Base-by-base conservation (phyloP, 2,888 invertebrate genomes). In the Gonocerus acuteangulatus region DNA sequence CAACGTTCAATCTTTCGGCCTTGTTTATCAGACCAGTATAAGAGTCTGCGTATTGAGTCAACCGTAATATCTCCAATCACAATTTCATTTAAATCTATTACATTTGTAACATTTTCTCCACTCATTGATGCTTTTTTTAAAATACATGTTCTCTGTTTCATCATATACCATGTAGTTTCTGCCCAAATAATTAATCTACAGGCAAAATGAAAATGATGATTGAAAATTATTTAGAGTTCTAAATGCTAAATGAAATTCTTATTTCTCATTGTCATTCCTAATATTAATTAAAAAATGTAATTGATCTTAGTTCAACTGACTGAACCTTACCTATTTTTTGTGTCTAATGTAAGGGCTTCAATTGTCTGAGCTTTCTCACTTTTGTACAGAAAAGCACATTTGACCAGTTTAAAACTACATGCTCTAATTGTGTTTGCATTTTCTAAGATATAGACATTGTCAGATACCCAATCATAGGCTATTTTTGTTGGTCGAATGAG, bases 1-100 rank as follows among this genome's bases (percentile, higher is more conserved):
- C 45, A 57, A 23, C 75, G 72, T 67, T 80, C 78, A 22, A 85
- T 76, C 1, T 75, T 73, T 48, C 78, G 77, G 2, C 74, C 70
- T 66, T 80, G 78, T 60, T 80, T 79, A 72, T 93, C 90, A 0
- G 84, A 81, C 76, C 87, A 90, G 71, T 89, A 96, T 3, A 95
- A 73, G 19, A 80, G 73, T 67, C 80, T 76, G 69, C 78, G 74
- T 9, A 76, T 72, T 57, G 78, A 74, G 72, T 85, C 84, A 21
- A 83, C 72, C 1, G 81, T 75, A 9, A 85, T 70, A 16, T 82
- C 82, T 68, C 77, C 79, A 0, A 83, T 79, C 74, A 80, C 76
- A 2, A 73, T 71, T 23, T 79, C 68, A 54, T 76, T 70, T 1
- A 72, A 70, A 2, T 71, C 66, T 2, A 79, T 73, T 18, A 83